A percentile compares a stretch with the other conserved stretches of the same genome.
Conservation (phyloP, 2,113 vertebrate genomes). For the Phalacrocorax carbo region DNA sequence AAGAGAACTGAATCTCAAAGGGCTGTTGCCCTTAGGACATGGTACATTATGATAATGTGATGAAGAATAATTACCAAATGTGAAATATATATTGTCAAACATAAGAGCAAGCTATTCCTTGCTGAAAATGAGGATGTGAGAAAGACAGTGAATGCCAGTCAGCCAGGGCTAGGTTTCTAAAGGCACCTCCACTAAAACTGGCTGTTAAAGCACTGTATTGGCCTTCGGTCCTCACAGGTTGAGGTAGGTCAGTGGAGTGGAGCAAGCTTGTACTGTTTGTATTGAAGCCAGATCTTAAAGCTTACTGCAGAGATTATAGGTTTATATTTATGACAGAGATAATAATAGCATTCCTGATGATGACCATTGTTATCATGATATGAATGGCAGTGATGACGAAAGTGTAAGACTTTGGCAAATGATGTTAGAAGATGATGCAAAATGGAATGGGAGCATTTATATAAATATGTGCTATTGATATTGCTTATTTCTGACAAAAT, state of each 20-base stretch:
- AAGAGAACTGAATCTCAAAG: conserved; percentile 57
- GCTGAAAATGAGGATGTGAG: conserved; percentile 37
- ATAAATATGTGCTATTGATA: background rate
- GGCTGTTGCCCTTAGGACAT: conserved; percentile 57
- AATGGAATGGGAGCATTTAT: background rate
- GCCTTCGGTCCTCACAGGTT: background rate
- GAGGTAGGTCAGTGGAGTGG: background rate
- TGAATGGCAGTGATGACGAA: background rate
- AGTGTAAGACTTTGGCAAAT: background rate
- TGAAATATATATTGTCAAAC: conserved; percentile 62
- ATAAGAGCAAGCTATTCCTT: conserved; percentile 19
- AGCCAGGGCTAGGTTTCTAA: background rate
- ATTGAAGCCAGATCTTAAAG: background rate
- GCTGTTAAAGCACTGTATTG: background rate
- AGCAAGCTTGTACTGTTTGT: background rate
- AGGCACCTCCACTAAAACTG: background rate
- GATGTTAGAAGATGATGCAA: background rate
- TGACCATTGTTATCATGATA: background rate
- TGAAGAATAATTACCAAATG: conserved; percentile 67
- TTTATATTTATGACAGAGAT: background rate
- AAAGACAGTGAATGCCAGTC: background rate
- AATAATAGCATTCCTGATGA: background rate
- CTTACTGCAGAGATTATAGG: background rate
- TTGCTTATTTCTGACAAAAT: background rate
- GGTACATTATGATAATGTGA: conserved; percentile 65